Conservation (phyloP, 2,797 vertebrate genomes). For the Arctocebus calabarensis region DNA sequence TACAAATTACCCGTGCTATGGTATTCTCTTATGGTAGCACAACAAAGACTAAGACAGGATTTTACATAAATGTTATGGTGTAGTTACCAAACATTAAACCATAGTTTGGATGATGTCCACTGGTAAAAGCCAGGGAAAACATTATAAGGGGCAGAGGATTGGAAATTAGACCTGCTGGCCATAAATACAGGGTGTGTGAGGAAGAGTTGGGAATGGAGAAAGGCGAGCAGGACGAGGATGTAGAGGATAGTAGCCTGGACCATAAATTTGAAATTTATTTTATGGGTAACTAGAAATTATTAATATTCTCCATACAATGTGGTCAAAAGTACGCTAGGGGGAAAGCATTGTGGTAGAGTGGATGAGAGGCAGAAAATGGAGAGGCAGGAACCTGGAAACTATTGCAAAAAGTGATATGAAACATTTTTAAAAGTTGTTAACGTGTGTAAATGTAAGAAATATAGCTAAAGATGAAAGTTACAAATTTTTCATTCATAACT, state of each 20-base stretch:
- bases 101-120: neutral
- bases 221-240: neutral
- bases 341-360: neutral
- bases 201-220: neutral
- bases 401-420: neutral
- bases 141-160: neutral
- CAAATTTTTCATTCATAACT: neutral
- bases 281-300: neutral
- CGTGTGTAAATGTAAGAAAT: neutral
- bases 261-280: neutral
- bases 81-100: slow-evolving; percentile 23
- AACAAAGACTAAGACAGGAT: neutral
- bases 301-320: neutral
- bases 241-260: neutral
- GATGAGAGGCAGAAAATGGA: neutral
- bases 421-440: neutral
- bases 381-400: neutral
- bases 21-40: neutral
- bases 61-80: neutral
- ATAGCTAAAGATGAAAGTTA: slow-evolving; percentile 24
- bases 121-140: neutral
- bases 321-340: neutral
- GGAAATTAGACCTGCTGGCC: neutral
- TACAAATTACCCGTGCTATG: neutral
- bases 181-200: neutral